phyloP scores from a whole-genome alignment of 2,797 vertebrate species.

The Tarsius wallacei region DNA sequence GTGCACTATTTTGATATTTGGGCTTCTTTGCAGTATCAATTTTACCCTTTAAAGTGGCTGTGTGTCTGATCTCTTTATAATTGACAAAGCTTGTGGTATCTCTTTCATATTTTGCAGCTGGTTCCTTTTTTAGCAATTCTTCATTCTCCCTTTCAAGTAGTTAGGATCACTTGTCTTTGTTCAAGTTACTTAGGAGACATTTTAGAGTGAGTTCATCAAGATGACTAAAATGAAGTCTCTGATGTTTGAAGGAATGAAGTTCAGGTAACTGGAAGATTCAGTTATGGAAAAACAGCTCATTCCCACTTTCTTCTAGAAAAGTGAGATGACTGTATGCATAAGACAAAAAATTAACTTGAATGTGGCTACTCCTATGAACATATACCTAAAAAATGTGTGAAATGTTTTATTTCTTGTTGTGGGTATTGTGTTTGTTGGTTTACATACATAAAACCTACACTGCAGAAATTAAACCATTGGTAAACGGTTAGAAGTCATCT shows the following conservation, averaged over 20 bases:
- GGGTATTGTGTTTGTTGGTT: neutral
- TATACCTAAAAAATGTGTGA: conserved; percentile 2
- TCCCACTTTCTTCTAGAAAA: conserved; percentile 28
- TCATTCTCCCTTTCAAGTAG: conserved; percentile 51
- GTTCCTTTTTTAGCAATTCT: conserved; percentile 43
- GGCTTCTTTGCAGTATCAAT: neutral
- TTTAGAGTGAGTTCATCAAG: conserved; percentile 41
- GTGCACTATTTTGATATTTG: conserved; percentile 56
- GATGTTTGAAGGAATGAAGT: conserved; percentile 48
- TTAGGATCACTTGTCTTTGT: conserved; percentile 21
- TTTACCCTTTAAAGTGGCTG: neutral
- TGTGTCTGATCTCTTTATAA: neutral
- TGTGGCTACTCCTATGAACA: neutral
- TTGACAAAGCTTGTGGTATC: neutral
- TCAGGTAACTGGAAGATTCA: neutral
- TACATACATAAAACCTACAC: neutral
- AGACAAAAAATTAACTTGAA: conserved; percentile 57
- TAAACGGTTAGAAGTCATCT: neutral
- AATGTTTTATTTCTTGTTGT: conserved; percentile 61
- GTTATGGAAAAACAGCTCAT: conserved; percentile 3
- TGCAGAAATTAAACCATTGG: conserved; percentile 46
- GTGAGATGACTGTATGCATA: neutral
- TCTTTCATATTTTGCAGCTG: conserved; percentile 31
- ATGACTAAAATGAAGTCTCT: conserved; percentile 51
- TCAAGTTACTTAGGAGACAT: conserved; percentile 28